These are phyloP conservation scores for Atta colombica DNA, from an alignment of 1,140 invertebrate species.

Conservation along the genomic window DNA sequence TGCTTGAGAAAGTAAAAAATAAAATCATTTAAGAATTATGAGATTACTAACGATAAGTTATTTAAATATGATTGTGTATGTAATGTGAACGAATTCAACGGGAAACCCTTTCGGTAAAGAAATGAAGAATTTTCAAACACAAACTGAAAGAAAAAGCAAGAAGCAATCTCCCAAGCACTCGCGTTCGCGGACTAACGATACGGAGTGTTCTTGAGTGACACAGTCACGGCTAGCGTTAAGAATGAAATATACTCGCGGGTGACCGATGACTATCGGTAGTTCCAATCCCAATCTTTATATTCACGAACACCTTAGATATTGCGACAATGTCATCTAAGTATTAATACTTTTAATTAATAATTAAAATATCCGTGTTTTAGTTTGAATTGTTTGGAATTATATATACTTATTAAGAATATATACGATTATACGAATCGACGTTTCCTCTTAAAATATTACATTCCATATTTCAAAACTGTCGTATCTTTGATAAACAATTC, in stretches of 20 bases:
- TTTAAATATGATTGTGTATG: neutral
- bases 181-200: constrained; percentile 60
- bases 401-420: neutral
- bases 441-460: neutral
- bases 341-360: neutral
- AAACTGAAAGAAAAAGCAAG: constrained; percentile 9
- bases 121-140: neutral
- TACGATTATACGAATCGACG: neutral
- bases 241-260: constrained; percentile 48
- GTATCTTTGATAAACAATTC: neutral
- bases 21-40: neutral
- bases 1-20: neutral
- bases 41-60: neutral
- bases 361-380: neutral
- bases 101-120: neutral
- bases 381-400: neutral
- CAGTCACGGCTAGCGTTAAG: constrained; percentile 12
- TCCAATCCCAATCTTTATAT: constrained; percentile 6
- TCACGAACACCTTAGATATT: neutral
- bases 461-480: neutral
- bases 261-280: constrained; percentile 37
- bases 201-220: constrained; percentile 20
- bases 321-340: neutral
- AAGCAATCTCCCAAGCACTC: constrained; percentile 53
- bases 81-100: neutral